phyloP scores from a whole-genome alignment of 2,797 vertebrate genomes.

The Gallinago stenura region DNA sequence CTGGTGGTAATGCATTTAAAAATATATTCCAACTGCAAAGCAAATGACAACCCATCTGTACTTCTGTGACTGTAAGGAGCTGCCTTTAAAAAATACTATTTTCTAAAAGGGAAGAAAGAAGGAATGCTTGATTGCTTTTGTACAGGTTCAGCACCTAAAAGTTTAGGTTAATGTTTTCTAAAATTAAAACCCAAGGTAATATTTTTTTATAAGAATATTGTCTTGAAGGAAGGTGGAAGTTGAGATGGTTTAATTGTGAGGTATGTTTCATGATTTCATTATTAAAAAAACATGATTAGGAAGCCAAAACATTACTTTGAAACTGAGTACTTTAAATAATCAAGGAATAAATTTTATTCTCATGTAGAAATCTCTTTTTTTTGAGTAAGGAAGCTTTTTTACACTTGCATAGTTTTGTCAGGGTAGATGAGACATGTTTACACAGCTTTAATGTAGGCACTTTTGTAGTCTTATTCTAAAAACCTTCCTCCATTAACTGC shows the following conservation, averaged over 20 bases:
- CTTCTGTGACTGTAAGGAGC: background rate
- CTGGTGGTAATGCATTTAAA: background rate
- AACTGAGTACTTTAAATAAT: background rate
- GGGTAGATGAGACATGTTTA: background rate
- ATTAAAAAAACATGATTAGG: background rate
- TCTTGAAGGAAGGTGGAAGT: background rate
- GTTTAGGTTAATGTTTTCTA: background rate
- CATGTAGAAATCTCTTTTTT: background rate
- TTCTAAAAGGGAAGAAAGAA: background rate
- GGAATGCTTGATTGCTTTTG: background rate
- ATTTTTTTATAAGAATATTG: background rate
- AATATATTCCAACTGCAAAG: background rate
- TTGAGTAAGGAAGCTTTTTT: background rate
- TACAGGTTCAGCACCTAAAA: background rate
- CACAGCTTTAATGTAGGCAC: background rate
- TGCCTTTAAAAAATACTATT: background rate
- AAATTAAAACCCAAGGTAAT: background rate
- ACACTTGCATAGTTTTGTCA: background rate
- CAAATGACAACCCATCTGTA: background rate
- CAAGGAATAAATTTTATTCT: background rate
- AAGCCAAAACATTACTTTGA: background rate
- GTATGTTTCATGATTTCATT: background rate
- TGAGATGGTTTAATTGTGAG: background rate
- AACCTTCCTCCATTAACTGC: background rate
- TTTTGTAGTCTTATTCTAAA: background rate